A percentile compares a stretch with the other conserved stretches of the same genome.
Conservation (phyloP, 2,113 vertebrate genomes). For the Lycaon pictus region DNA sequence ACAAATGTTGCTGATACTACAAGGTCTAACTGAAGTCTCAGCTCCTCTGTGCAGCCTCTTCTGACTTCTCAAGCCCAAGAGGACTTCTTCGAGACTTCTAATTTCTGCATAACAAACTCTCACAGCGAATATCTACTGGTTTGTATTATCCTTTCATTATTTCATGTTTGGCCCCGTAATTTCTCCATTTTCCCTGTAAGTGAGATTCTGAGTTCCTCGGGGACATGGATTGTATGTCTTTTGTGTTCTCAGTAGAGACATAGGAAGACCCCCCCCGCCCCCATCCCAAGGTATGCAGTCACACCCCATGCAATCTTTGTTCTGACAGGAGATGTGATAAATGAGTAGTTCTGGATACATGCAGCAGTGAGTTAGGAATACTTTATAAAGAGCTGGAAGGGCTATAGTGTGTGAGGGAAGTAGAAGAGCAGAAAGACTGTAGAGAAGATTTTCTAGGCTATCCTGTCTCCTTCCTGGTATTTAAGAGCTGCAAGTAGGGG, state of each 20-base stretch:
- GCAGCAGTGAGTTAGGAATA: not conserved
- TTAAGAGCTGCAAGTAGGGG: not conserved
- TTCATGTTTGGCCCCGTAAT: not conserved
- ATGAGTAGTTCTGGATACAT: not conserved
- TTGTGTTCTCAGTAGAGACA: not conserved
- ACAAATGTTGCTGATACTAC: not conserved
- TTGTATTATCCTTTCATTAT: constrained; percentile 9
- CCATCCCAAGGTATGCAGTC: not conserved
- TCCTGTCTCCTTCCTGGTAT: not conserved
- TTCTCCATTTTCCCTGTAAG: not conserved
- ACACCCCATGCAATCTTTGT: not conserved
- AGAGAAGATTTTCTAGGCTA: not conserved
- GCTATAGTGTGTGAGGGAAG: not conserved
- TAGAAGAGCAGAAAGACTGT: not conserved
- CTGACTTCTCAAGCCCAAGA: not conserved
- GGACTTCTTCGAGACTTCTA: not conserved
- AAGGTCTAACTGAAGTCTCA: not conserved
- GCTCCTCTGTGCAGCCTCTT: not conserved
- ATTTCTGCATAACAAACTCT: not conserved
- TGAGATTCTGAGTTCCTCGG: not conserved
- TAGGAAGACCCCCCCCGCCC: not conserved
- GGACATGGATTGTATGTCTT: not conserved
- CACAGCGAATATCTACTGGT: not conserved
- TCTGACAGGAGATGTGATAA: not conserved
- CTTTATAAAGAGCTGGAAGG: not conserved